phyloP scores from a whole-genome alignment of 2,888 invertebrate genomes.

The Drosophila ochracea region DNA sequence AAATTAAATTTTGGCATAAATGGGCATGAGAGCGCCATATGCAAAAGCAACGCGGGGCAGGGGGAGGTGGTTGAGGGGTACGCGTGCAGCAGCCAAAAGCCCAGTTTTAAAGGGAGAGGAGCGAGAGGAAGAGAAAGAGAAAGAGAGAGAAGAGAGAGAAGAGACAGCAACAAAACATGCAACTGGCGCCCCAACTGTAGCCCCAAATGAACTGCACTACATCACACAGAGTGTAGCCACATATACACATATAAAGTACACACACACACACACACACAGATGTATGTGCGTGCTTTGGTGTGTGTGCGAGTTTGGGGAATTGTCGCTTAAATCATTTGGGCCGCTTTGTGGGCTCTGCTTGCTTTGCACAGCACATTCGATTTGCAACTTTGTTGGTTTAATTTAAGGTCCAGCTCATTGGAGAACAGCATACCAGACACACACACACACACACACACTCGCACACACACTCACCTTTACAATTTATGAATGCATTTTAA shows the following conservation, averaged over 20 bases:
- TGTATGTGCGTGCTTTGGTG: slow-evolving; percentile 16
- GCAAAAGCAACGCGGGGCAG: slow-evolving; percentile 29
- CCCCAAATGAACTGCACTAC: slow-evolving; percentile 59
- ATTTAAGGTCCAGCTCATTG: slow-evolving; percentile 56
- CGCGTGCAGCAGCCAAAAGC: slow-evolving; percentile 17
- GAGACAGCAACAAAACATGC: slow-evolving; percentile 48
- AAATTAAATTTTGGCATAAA: slow-evolving; percentile 81
- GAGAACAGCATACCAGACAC: slow-evolving; percentile 37
- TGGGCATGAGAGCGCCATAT: slow-evolving; percentile 63
- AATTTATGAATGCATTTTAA: slow-evolving; percentile 76
- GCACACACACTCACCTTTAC: slow-evolving; percentile 51
- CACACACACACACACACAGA: not conserved
- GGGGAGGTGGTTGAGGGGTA: not conserved
- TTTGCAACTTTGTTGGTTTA: slow-evolving; percentile 64
- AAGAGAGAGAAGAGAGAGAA: slow-evolving; percentile 10
- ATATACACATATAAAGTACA: slow-evolving; percentile 2
- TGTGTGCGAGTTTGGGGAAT: slow-evolving; percentile 41
- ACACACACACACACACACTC: not conserved
- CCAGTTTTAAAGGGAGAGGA: not conserved
- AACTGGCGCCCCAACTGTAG: slow-evolving; percentile 32
- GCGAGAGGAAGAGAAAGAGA: slow-evolving; percentile 1
- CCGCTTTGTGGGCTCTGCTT: slow-evolving; percentile 49
- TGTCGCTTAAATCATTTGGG: slow-evolving; percentile 63
- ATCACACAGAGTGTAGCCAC: slow-evolving; percentile 34
- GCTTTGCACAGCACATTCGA: slow-evolving; percentile 37